Evolutionary conservation across 37 sponge, comb jelly and placozoan genomes (phyloP).

Genomic region (Bolinopsis microptera): DNA sequence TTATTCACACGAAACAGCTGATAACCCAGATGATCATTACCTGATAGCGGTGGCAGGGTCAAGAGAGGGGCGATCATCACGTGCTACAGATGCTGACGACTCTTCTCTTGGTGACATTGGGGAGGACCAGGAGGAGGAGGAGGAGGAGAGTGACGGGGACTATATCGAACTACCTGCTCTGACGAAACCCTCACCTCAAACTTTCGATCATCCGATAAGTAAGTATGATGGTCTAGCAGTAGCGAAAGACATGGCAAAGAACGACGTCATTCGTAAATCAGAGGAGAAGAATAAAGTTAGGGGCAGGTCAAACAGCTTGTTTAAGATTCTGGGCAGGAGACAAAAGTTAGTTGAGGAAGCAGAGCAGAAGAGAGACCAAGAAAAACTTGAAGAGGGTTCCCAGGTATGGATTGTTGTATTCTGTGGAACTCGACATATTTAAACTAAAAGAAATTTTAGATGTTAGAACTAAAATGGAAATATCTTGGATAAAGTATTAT

Average conservation of each 20-base stretch:
- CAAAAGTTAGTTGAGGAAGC: constrained; percentile 19
- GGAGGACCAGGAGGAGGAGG: constrained; percentile 15
- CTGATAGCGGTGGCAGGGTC: neutral
- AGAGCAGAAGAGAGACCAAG: neutral
- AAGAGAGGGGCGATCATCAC: neutral
- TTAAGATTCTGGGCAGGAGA: constrained; percentile 13
- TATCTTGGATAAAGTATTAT: no score
- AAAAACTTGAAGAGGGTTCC: neutral
- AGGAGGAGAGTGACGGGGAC: neutral
- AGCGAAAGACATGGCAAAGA: neutral
- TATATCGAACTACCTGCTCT: neutral
- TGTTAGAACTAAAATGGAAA: no score
- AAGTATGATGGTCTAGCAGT: neutral
- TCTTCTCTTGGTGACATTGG: neutral
- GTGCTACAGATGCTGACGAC: neutral
- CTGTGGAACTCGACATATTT: neutral
- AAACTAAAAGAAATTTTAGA: no score
- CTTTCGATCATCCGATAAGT: neutral
- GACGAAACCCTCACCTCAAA: neutral
- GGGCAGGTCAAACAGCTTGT: constrained; percentile 14
- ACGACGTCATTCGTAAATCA: no score
- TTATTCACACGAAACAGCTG: no score
- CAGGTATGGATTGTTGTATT: neutral
- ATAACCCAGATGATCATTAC: neutral
- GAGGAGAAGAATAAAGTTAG: neutral